Base-by-base conservation (phyloP, 2,888 invertebrate species). In the Hesperia comma region DNA sequence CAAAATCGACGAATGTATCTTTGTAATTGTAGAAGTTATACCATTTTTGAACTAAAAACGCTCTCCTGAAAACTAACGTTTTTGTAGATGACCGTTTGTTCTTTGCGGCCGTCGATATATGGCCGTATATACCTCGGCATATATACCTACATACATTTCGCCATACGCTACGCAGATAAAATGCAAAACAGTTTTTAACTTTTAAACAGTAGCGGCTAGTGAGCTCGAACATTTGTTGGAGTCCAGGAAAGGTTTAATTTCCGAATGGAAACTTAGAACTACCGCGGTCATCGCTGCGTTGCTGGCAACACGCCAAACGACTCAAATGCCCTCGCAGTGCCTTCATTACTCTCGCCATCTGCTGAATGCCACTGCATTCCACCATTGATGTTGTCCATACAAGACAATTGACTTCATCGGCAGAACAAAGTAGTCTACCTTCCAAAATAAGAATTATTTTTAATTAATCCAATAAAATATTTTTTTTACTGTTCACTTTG, bases 291-390 rank as follows among this genome's bases (percentile, higher is more conserved):
- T 19, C 54, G 26, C 2, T 54, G 26, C 54, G 54, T 37, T n/a
- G 19, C 43, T 62, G 62, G 62, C 62, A 17, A 19, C 0, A 40
- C 32, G 41, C 62, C 62, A 62, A 41, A 19, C 17, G 21, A 21
- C 33, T 41, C 17, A 57, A 57, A 32, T 43, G 26, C 43, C 43
- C 40, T 53, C 32, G 41, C 15, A 62, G 41, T 62, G 62, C 54
- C 62, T 62, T 62, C 43, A 62, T 62, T 62, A 62, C 62, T 62
- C 41, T 15, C 54, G 15, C 54, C 26, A 41, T 54, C 51, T 61
- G 32, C 21, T 17, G n/a, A 57, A 40, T 57, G 56, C 41, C 56
- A 41, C 41, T 57, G 40, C 41, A 21, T 57, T 41, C 41, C 40
- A 41, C 40, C 41, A 53, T 40, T 26, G 32, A 54, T 54, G 54